phyloP scores from a whole-genome alignment of 2,888 invertebrate genomes.

The Philereme vetulata region DNA sequence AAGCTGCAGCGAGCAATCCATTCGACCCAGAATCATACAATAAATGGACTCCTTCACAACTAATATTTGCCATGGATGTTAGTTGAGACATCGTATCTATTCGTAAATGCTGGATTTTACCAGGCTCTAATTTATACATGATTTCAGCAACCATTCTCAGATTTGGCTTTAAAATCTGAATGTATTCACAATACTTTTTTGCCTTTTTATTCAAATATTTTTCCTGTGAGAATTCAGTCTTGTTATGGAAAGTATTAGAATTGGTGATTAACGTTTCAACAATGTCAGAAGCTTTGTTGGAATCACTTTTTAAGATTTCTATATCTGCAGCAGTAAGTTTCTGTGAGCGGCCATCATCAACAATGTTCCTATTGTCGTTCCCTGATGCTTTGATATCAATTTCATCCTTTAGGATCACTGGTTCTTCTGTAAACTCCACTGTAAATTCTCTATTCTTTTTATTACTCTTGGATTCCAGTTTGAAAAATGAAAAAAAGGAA shows the following conservation, averaged over 20 bases:
- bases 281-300: slow-evolving; percentile 91
- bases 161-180: slow-evolving; percentile 91
- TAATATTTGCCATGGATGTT: slow-evolving; percentile 91
- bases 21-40: slow-evolving; percentile 95
- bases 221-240: slow-evolving; percentile 96
- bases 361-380: slow-evolving; percentile 92
- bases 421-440: slow-evolving; percentile 78
- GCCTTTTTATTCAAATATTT: slow-evolving; percentile 98
- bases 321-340: slow-evolving; percentile 93
- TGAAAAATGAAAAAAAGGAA: slow-evolving; percentile 89
- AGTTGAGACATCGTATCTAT: slow-evolving; percentile 96
- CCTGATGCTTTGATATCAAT: slow-evolving; percentile 88
- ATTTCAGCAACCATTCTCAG: slow-evolving; percentile 93
- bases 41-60: slow-evolving; percentile 89
- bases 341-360: slow-evolving; percentile 92
- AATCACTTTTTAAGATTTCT: slow-evolving; percentile 88
- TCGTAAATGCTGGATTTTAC: slow-evolving; percentile 90
- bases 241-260: slow-evolving; percentile 94
- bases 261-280: slow-evolving; percentile 94
- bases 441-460: slow-evolving; percentile 83
- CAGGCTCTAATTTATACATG: slow-evolving; percentile 91
- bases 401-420: slow-evolving; percentile 80
- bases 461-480: slow-evolving; percentile 86
- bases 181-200: slow-evolving; percentile 94
- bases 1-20: slow-evolving; percentile 92